Conservation (phyloP, 2,888 invertebrate species). For the Drosophila multiciliata region DNA sequence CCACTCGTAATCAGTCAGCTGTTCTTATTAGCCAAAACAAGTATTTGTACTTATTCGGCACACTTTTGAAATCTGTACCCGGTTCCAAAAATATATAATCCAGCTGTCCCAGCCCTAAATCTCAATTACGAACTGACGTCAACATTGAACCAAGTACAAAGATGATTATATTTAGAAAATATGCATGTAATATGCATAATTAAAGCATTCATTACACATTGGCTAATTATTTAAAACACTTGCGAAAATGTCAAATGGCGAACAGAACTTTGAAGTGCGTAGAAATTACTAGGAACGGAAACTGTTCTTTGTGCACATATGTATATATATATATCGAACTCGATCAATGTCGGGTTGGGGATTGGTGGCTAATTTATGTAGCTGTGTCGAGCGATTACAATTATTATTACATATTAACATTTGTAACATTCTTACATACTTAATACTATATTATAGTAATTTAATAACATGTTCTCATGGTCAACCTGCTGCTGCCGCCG, state of each 20-base stretch:
- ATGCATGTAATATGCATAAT: slow-evolving; percentile 13
- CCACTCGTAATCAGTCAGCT: slow-evolving; percentile 29
- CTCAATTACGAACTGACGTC: slow-evolving; percentile 50
- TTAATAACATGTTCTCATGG: slow-evolving; percentile 84
- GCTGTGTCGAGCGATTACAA: slow-evolving; percentile 66
- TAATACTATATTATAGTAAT: slow-evolving; percentile 80
- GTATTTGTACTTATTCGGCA: slow-evolving; percentile 45
- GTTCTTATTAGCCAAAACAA: slow-evolving; percentile 8
- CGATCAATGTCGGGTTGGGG: slow-evolving; percentile 41
- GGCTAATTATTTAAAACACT: slow-evolving; percentile 34
- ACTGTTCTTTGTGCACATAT: slow-evolving; percentile 8
- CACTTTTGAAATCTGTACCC: slow-evolving; percentile 50
- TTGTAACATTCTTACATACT: slow-evolving; percentile 82
- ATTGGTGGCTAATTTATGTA: slow-evolving; percentile 52
- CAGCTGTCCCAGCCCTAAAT: slow-evolving; percentile 9
- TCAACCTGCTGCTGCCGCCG: slow-evolving; percentile 62
- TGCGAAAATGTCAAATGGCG: slow-evolving; percentile 64
- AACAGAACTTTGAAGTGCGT: slow-evolving; percentile 41
- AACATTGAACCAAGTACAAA: slow-evolving; percentile 25
- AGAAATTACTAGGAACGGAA: slow-evolving; percentile 45
- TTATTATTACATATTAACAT: slow-evolving; percentile 81
- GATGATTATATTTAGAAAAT: slow-evolving; percentile 24
- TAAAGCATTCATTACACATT: slow-evolving; percentile 16
- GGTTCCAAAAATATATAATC: slow-evolving; percentile 33
- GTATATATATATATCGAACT: slow-evolving; percentile 10